Evolutionary conservation across 1,140 invertebrate genomes (phyloP), one percentile per base, ranked within the genome.

Genomic region (Bombus impatiens): DNA sequence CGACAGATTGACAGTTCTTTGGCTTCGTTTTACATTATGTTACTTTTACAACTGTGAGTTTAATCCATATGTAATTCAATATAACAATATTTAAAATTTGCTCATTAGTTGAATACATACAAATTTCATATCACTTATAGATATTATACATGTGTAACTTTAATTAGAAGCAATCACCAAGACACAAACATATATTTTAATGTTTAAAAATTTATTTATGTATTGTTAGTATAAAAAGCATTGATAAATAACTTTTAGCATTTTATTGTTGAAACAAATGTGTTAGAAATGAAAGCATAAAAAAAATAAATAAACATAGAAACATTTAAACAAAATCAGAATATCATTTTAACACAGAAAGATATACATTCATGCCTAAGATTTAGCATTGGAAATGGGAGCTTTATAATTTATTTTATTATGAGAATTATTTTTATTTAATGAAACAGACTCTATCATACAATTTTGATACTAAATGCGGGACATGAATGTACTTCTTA

Each of bases 361-460:
- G 40, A 10, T 80, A 62, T 79, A 71, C 83, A 80, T 80, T 80
- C 42, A 57, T 85, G 57, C 35, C 76, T 53, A 32, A 80, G 32
- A 47, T 32, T 37, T 53, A 85, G 42, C 68, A 85, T 62, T 72
- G 22, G 22, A 13, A 62, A 44, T 28, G 77, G 42, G 22, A 71
- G 10, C 6, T 13, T 37, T 12, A 44, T 44, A n/a, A 44, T 25
- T 84, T 25, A 3, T 3, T 68, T 68, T 28, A 32, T 32, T 35
- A 53, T 77, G 28, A 67, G 12, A 53, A 15, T n/a, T 67, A 62
- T 76, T 40, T 40, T 67, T 77, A 6, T 40, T 77, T 62, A 62
- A 59, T 79, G 2, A 53, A 44, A n/a, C 37, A 42, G 15, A 53
- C 28, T 18, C 18, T 44, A n/a, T 67, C 6, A 32, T 22, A 76